Percentiles rank a stretch among this genome's conserved stretches.
These are phyloP conservation scores for Amphipoea oculea DNA, from an alignment of 2,888 invertebrate species.

Conservation along the genomic window DNA sequence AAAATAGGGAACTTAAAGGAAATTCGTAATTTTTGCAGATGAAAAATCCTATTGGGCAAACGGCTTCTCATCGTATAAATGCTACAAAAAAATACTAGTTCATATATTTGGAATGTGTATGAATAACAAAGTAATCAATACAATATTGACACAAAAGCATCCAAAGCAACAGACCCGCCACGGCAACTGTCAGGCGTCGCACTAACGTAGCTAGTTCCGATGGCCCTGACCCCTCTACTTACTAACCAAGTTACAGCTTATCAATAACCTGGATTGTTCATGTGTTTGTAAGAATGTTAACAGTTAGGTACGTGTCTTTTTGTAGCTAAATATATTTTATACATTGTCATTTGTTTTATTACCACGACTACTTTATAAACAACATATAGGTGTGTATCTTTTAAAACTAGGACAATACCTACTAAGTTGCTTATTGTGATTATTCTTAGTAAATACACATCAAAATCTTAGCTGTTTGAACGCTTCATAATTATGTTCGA, in stretches of 20 bases:
- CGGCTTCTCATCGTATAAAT: not conserved
- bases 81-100: not conserved
- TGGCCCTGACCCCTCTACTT: conserved; percentile 54
- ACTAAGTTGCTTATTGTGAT: not conserved
- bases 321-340: not conserved
- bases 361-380: not conserved
- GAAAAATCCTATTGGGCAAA: not conserved
- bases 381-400: not conserved
- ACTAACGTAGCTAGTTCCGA: conserved; percentile 53
- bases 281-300: conserved; percentile 2
- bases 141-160: not conserved
- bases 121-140: conserved; percentile 5
- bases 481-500: not conserved
- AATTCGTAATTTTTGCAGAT: no score
- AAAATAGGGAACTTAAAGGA: not conserved
- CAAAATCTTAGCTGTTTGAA: not conserved
- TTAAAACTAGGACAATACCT: not conserved
- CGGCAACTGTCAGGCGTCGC: not conserved
- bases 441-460: not conserved
- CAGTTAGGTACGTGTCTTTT: conserved; percentile 1
- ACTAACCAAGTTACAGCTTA: conserved; percentile 30
- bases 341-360: conserved; percentile 4
- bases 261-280: conserved; percentile 36
- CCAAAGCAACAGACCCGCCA: conserved; percentile 8
- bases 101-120: not conserved